Evolutionary conservation across 2,888 invertebrate species (phyloP).

Genomic region (Heliconius cydno): DNA sequence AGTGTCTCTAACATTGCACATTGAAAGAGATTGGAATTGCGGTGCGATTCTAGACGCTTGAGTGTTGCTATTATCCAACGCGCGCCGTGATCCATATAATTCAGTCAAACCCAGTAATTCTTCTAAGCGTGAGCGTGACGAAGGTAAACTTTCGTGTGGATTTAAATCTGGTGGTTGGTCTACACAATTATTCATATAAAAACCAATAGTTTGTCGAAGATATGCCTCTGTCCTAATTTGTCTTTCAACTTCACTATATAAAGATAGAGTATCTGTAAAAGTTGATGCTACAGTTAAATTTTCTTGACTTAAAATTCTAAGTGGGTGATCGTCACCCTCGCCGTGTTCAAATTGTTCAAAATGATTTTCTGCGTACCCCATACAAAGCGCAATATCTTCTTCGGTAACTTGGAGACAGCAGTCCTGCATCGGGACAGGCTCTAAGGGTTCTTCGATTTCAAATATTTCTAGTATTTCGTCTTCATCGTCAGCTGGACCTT

Average conservation of each 20-base stretch:
- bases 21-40: conserved; percentile 87
- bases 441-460: conserved; percentile 90
- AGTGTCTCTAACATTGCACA: conserved; percentile 87
- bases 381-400: conserved; percentile 94
- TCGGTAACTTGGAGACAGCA: conserved; percentile 95
- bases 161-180: conserved; percentile 69
- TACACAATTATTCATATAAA: conserved; percentile 81
- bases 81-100: conserved; percentile 90
- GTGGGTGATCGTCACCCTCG: conserved; percentile 90
- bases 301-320: conserved; percentile 94
- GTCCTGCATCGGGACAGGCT: conserved; percentile 93
- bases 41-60: conserved; percentile 83
- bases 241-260: conserved; percentile 86
- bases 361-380: conserved; percentile 88
- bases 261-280: conserved; percentile 89
- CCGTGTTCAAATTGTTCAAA: conserved; percentile 89
- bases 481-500: conserved; percentile 77
- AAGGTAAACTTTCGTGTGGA: conserved; percentile 77
- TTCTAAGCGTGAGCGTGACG: conserved; percentile 86
- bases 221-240: conserved; percentile 85
- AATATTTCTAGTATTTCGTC: conserved; percentile 91
- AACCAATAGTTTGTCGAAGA: conserved; percentile 81
- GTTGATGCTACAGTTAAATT: conserved; percentile 95
- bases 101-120: conserved; percentile 92
- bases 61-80: conserved; percentile 86